These are phyloP conservation scores for Chiloscyllium plagiosum DNA, from an alignment of 2,113 vertebrate species.

Conservation along the genomic window DNA sequence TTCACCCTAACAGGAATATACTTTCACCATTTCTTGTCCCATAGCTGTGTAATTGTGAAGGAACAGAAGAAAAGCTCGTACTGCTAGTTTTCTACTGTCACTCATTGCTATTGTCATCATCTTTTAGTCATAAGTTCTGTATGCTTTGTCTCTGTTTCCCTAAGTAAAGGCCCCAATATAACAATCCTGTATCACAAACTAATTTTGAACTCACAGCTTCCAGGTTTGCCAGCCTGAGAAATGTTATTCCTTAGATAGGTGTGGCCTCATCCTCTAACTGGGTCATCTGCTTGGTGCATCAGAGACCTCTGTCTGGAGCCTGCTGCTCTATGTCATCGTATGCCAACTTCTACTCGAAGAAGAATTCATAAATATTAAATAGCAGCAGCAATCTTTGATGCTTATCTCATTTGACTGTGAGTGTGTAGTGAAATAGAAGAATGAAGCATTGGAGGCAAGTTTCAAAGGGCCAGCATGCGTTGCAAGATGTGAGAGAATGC, in stretches of 20 bases:
- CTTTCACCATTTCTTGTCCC: neutral
- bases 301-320: neutral
- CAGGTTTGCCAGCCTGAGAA: neutral
- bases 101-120: neutral
- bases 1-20: too few relatives aligned
- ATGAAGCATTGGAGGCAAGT: neutral
- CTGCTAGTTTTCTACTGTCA: neutral
- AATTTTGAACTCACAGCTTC: neutral
- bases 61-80: neutral
- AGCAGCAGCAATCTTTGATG: neutral
- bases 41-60: neutral
- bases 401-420: slow-evolving; percentile 3
- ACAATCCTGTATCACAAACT: neutral
- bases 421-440: neutral
- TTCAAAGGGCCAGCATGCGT: neutral
- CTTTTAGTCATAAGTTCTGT: neutral
- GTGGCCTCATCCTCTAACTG: neutral
- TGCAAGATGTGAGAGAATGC: slow-evolving; percentile 22
- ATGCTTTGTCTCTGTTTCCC: neutral
- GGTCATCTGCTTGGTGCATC: neutral
- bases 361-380: slow-evolving; percentile 26
- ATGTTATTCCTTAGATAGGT: neutral
- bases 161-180: neutral
- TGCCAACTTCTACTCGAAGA: neutral
- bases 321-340: neutral